Evolutionary conservation across 2,888 invertebrate species (phyloP).

Genomic region (Cyclophora punctaria): DNA sequence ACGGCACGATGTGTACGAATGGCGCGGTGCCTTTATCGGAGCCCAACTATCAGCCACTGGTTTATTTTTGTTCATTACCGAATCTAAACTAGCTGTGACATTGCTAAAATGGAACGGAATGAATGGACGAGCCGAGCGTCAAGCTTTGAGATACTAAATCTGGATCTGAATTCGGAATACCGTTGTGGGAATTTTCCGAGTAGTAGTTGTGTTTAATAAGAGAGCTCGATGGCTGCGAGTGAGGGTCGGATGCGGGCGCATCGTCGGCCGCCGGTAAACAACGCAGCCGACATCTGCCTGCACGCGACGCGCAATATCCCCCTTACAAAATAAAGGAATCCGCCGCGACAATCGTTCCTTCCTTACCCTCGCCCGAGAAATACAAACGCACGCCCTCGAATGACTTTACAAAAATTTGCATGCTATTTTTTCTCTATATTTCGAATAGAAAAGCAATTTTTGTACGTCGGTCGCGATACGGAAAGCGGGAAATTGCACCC

Average conservation of each 20-base stretch:
- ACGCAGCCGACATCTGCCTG: slow-evolving; percentile 60
- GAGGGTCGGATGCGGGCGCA: slow-evolving; percentile 46
- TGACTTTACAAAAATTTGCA: slow-evolving; percentile 75
- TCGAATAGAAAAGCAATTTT: slow-evolving; percentile 73
- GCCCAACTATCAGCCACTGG: too few species aligned
- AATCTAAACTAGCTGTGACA: too few species aligned
- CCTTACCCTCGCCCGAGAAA: slow-evolving; percentile 67
- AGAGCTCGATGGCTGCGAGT: slow-evolving; percentile 37
- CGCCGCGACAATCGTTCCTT: slow-evolving; percentile 70
- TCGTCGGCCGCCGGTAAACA: slow-evolving; percentile 55
- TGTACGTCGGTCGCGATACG: slow-evolving; percentile 66
- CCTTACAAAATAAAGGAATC: slow-evolving; percentile 70
- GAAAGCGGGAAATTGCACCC: slow-evolving; percentile 70
- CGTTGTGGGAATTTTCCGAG: slow-evolving; percentile 11
- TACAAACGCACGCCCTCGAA: slow-evolving; percentile 73
- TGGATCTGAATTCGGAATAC: slow-evolving; percentile 15
- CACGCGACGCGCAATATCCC: slow-evolving; percentile 73
- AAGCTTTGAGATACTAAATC: slow-evolving; percentile 13
- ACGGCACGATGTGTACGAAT: too few species aligned
- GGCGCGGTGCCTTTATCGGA: too few species aligned
- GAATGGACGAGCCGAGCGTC: background rate
- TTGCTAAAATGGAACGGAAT: background rate
- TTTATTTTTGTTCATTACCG: too few species aligned
- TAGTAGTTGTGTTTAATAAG: slow-evolving; percentile 39
- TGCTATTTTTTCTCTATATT: slow-evolving; percentile 64